phyloP scores from a whole-genome alignment of 2,888 invertebrate genomes.

The Coleophora deauratella region DNA sequence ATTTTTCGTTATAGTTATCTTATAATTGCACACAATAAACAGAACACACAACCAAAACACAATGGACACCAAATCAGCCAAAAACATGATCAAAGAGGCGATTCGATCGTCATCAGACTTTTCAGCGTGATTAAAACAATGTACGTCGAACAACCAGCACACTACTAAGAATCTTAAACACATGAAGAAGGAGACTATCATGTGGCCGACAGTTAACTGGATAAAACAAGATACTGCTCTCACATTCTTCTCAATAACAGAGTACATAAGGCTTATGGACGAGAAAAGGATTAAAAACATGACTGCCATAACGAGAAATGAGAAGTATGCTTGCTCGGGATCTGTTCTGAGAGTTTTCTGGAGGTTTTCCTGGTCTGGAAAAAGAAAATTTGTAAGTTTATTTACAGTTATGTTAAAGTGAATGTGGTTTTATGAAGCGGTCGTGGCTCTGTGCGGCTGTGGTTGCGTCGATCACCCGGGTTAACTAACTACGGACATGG shows the following conservation, averaged over 20 bases:
- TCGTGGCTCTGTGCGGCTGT: too few relatives aligned
- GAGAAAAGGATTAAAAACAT: slow-evolving; percentile 1
- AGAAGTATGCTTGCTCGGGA: neutral
- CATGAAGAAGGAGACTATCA: neutral
- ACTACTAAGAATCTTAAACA: neutral
- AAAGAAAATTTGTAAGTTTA: too few relatives aligned
- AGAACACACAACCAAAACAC: neutral
- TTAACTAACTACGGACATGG: too few relatives aligned
- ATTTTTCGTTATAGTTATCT: neutral
- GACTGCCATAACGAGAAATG: neutral
- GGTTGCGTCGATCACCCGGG: too few relatives aligned
- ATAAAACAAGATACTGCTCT: too few relatives aligned
- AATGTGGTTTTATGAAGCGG: too few relatives aligned
- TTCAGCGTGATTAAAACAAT: slow-evolving; percentile 3
- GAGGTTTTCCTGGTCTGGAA: slow-evolving; percentile 2
- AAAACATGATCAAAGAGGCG: neutral
- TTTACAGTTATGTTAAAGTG: too few relatives aligned
- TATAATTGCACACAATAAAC: neutral
- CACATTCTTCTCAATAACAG: too few relatives aligned
- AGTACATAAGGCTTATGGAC: too few relatives aligned
- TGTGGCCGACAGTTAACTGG: neutral
- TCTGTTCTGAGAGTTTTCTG: neutral
- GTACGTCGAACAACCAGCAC: neutral
- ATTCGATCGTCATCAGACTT: neutral
- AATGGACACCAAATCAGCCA: too few relatives aligned